Base-by-base conservation (phyloP, 2,113 vertebrate genomes). In the Macrotis lagotis region DNA sequence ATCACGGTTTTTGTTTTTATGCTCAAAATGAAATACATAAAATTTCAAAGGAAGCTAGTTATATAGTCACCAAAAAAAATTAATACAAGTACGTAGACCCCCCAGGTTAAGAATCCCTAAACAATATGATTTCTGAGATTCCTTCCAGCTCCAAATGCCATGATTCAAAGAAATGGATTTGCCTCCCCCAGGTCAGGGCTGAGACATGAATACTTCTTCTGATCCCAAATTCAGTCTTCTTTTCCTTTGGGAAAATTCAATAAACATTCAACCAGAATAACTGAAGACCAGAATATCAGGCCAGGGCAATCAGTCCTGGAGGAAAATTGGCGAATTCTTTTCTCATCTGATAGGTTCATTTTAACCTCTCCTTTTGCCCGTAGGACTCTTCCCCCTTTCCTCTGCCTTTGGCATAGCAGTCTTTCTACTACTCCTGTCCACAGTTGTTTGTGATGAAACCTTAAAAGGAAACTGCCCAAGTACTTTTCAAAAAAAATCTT, bases 381-480 rank as follows among this genome's bases (percentile, higher is more conserved):
- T 83, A 95, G 50, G 92, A 93, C 90, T 55, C 50, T 92, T 44
- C 90, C 95, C 59, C 12, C 59, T 44, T 91, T n/a, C 44, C 19
- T 96, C 91, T 94, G 47, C 92, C 59, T 25, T 91, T 96, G 91
- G 51, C n/a, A 92, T 92, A 55, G 96, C 89, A 90, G 44, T 92
- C 92, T 95, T 95, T 24, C 14, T 93, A 92, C 95, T 97, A 91
- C 91, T 93, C 66, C 59, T 96, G 74, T 50, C 95, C 89, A 89
- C 74, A 90, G 52, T 97, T 96, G 96, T 31, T 93, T 96, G 59
- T 91, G 89, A 97, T 66, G n/a, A 95, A 98, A 25, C 1, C 47
- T 90, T 44, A 94, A 97, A 97, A 96, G 0, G 19, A 89, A 95
- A 96, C 94, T 25, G 12, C 96, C 9, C n/a, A 94, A 94, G 16